Base-by-base conservation (phyloP, 2,797 vertebrate genomes). In the Ispidina picta region DNA sequence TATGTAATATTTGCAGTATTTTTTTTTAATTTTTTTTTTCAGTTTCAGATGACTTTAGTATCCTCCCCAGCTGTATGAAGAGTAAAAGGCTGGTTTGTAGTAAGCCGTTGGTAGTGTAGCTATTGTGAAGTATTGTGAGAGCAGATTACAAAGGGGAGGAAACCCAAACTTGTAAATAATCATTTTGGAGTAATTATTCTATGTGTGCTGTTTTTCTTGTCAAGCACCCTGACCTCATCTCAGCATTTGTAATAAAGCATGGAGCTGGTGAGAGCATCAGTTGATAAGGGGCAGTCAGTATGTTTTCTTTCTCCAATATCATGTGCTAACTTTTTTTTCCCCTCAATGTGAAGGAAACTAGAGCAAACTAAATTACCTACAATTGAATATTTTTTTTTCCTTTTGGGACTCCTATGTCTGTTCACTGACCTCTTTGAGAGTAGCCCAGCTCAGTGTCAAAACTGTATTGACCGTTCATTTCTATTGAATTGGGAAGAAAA, bases 331-430 rank as follows among this genome's bases (percentile, higher is more conserved):
- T 52, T 58, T 85, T 85, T 66, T 51, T 10, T 26, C 26, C 20
- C 29, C 48, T 63, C 26, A 19, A 1, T 73, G 33, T 8, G 15
- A 64, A 81, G 19, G 35, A 75, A 72, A 54, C 3, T 11, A 49
- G 18, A 79, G 15, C 1, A 6, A 92, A 75, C 15, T 81, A 41
- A 63, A 74, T 81, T 52, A 72, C 25, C 20, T 25, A 16, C 51
- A 37, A 16, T 15, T 64, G 3, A 56, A 66, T 79, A 1, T 1
- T 10, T 49, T 56, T 56, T 63, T 68, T 85, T 52, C 54, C 12
- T 85, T 81, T 54, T 0, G 0, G 54, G 54, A 31, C 4, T 4
- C 69, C 11, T 74, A 0, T 74, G 12, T 13, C 39, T 72, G 21
- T 54, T 68, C 37, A 8, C 4, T 63, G 23, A 33, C 56, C 26